A percentile compares a stretch with the other conserved stretches of the same genome.
These are phyloP conservation scores for Polyommatus icarus DNA, from an alignment of 2,888 invertebrate genomes.

Conservation along the genomic window DNA sequence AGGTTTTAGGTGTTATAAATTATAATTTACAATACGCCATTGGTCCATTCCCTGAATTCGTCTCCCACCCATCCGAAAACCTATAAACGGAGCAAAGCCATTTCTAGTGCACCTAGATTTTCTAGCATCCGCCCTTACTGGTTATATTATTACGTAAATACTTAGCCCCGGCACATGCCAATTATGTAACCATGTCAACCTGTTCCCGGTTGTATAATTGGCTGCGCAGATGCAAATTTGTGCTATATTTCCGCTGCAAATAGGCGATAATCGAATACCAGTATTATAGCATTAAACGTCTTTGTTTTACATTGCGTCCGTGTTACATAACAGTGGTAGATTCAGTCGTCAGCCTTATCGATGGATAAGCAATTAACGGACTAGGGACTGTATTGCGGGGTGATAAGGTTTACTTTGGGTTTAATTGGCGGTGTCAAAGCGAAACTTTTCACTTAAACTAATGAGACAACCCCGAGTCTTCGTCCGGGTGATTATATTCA, in stretches of 20 bases:
- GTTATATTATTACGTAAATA: slow-evolving; percentile 24
- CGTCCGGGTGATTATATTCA: slow-evolving; percentile 67
- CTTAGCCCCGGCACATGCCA: slow-evolving; percentile 26
- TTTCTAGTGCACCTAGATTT: not conserved
- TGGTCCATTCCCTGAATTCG: not conserved
- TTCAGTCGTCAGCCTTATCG: slow-evolving; percentile 33
- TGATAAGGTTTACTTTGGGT: slow-evolving; percentile 27
- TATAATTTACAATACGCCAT: not conserved
- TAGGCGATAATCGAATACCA: slow-evolving; percentile 31
- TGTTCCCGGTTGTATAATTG: slow-evolving; percentile 31
- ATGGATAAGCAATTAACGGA: slow-evolving; percentile 22
- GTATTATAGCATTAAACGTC: slow-evolving; percentile 29
- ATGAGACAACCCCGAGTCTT: slow-evolving; percentile 50
- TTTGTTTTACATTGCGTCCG: slow-evolving; percentile 32
- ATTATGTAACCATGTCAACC: slow-evolving; percentile 31
- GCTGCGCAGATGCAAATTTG: slow-evolving; percentile 24
- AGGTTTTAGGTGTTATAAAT: too few species aligned
- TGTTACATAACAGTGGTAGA: slow-evolving; percentile 32
- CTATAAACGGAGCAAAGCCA: not conserved
- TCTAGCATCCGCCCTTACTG: slow-evolving; percentile 23
- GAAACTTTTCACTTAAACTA: slow-evolving; percentile 59
- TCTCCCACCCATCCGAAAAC: slow-evolving; percentile 6
- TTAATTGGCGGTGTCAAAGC: slow-evolving; percentile 53
- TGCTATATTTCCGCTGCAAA: slow-evolving; percentile 16
- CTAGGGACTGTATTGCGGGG: slow-evolving; percentile 28